Conservation (phyloP, 2,888 invertebrate genomes). For the Eupeodes luniger region DNA sequence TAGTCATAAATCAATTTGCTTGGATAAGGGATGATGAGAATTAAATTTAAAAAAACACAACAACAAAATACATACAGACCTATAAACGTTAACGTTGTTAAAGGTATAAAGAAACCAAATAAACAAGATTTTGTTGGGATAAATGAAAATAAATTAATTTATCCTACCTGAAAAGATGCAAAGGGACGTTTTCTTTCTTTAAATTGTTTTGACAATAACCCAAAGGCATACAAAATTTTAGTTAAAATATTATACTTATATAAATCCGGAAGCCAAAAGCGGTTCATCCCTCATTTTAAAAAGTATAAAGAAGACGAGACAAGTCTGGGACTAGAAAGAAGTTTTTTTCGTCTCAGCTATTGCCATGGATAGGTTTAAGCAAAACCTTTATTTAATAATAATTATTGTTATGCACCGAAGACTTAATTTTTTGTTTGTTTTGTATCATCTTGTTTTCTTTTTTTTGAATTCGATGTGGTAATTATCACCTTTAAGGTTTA, state of each 20-base stretch:
- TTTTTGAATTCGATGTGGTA: conserved; percentile 56
- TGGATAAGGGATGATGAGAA: conserved; percentile 30
- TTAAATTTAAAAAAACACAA: conserved; percentile 6
- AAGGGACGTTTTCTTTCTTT: background rate
- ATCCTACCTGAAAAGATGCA: conserved; percentile 11
- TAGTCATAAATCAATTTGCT: conserved; percentile 75
- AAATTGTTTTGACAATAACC: conserved; percentile 70
- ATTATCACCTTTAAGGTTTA: conserved; percentile 61
- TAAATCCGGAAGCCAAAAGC: conserved; percentile 65
- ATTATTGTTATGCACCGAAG: background rate
- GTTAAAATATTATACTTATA: conserved; percentile 3
- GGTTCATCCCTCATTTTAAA: conserved; percentile 35
- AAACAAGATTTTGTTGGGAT: conserved; percentile 40
- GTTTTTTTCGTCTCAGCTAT: background rate
- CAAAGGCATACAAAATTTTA: conserved; percentile 32
- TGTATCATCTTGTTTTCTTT: conserved; percentile 14
- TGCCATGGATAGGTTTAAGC: conserved; percentile 12
- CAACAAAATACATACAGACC: too few species aligned
- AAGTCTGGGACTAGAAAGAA: background rate
- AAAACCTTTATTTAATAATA: background rate
- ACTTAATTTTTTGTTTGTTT: conserved; percentile 40
- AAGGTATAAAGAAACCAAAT: background rate
- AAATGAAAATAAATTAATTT: conserved; percentile 24
- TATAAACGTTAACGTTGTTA: background rate
- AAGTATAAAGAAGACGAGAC: background rate